Evolutionary conservation across 2,888 invertebrate genomes (phyloP), one percentile per base, ranked within the genome.

Genomic region (Agrochola macilenta): DNA sequence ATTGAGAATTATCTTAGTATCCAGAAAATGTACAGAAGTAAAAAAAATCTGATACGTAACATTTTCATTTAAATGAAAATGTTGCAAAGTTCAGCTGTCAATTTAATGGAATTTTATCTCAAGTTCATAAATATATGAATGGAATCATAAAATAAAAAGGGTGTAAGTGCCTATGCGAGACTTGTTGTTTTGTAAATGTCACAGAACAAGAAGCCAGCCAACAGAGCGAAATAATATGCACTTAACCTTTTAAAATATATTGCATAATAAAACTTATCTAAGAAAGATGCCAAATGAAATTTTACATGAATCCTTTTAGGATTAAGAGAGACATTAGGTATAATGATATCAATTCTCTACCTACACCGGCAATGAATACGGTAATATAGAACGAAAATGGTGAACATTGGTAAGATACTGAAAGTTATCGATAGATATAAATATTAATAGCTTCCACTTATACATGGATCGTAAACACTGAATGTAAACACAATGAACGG

Each of bases 331-430:
- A 46, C 26, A 65, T 81, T 70, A 52, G 30, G 49, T 54, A 26
- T 79, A 81, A 81, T 75, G 68, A 78, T 80, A 78, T 76, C 73
- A 54, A 23, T 66, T 69, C n/a, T 71, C 87, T 78, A 23, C 84
- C 85, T 82, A 88, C 87, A 83, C 75, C 35, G 8, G 49, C 57
- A 76, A 64, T 74, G 26, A 78, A 78, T 74, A 69, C 71, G 78
- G 65, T 58, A 74, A 69, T 78, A 52, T 26, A 39, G 52, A 26
- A 76, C 74, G 35, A 71, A 80, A 72, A 84, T 74, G 77, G 76
- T 60, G n/a, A 72, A 54, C 52, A 68, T 77, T 60, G 58, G 61
- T 64, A 69, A 57, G 70, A 81, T 87, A 87, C 64, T 66, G 79
- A 87, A 87, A 85, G 78, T 81, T 73, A 74, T 64, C 73, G 70